Evolutionary conservation across 92 coral and sea anemone species (phyloP).

Genomic region (Diadumene lineata): DNA sequence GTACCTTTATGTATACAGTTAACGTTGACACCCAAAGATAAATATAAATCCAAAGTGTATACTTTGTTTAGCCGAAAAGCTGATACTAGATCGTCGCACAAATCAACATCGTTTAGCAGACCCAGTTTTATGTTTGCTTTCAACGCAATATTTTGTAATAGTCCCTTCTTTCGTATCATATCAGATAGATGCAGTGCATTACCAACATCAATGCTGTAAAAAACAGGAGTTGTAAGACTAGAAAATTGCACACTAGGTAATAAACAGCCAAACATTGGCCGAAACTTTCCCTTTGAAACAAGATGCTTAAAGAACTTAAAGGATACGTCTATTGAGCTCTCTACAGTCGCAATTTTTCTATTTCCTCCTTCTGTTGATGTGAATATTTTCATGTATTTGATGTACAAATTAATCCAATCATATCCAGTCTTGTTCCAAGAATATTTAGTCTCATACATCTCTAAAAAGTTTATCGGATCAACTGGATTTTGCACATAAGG

Average conservation of each 20-base stretch:
- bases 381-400: neutral
- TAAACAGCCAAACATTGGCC: neutral
- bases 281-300: no score
- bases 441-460: neutral
- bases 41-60: constrained; percentile 1
- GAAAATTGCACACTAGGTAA: neutral
- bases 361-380: neutral
- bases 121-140: no score
- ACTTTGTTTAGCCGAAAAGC: constrained; percentile 7
- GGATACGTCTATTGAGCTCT: neutral
- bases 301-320: no score
- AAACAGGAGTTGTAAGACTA: neutral
- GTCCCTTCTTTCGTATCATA: neutral
- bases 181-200: neutral
- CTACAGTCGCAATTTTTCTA: no score
- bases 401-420: constrained; percentile 11
- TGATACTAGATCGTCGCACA: no score
- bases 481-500: constrained; percentile 17
- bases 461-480: constrained; percentile 4
- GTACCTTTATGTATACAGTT: constrained; percentile 43
- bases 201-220: constrained; percentile 2
- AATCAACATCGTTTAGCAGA: no score
- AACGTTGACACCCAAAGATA: constrained; percentile 9
- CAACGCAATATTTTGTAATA: neutral
- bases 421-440: neutral